These are phyloP conservation scores for Phrixothrix hirtus DNA, from an alignment of 2,888 invertebrate genomes.

Conservation along the genomic window DNA sequence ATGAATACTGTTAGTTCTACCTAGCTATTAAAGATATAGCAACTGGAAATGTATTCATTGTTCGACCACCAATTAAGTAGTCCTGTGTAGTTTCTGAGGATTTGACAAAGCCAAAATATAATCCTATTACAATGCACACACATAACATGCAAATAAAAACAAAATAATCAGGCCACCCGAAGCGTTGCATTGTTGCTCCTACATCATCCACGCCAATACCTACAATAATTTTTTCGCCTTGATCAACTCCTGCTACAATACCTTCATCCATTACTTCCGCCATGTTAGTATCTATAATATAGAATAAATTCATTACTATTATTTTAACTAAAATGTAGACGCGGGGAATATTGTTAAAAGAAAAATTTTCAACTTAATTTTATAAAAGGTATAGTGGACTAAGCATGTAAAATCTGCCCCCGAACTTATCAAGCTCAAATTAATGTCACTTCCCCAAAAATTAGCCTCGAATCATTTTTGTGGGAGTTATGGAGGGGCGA, in stretches of 20 bases:
- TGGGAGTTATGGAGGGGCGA: too few species aligned
- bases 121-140: slow-evolving; percentile 17
- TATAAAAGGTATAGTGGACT: too few species aligned
- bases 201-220: slow-evolving; percentile 18
- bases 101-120: slow-evolving; percentile 19
- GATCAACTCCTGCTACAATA: slow-evolving; percentile 38
- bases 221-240: slow-evolving; percentile 40
- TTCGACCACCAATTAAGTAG: slow-evolving; percentile 22
- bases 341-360: too few species aligned
- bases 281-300: too few species aligned
- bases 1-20: slow-evolving; percentile 6
- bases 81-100: slow-evolving; percentile 16
- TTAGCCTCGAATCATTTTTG: too few species aligned
- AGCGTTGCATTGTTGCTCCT: slow-evolving; percentile 23
- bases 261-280: slow-evolving; percentile 37
- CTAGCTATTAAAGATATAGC: slow-evolving; percentile 31
- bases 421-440: too few species aligned
- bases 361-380: too few species aligned
- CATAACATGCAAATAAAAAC: slow-evolving; percentile 21
- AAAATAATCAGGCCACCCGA: slow-evolving; percentile 21
- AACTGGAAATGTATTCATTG: slow-evolving; percentile 20
- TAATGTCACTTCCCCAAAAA: too few species aligned
- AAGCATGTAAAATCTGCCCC: too few species aligned
- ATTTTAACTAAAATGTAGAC: too few species aligned
- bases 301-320: too few species aligned